Conservation (phyloP, 1,140 invertebrate species). For the Oscheius sp. region DNA sequence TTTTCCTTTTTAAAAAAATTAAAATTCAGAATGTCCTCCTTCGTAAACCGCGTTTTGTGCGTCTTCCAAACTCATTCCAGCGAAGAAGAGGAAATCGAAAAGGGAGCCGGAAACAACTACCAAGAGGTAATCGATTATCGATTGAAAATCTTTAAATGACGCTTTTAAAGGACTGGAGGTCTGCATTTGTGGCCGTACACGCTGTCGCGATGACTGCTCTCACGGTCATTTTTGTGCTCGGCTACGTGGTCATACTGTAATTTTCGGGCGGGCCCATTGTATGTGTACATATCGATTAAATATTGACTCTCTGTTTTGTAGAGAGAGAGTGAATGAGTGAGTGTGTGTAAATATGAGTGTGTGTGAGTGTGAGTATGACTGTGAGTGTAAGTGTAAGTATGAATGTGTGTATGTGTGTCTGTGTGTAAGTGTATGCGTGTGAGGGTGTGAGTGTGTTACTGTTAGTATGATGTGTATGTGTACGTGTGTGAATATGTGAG, state of each 20-base stretch:
- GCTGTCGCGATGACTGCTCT: conserved; percentile 15
- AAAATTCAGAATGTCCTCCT: conserved; percentile 13
- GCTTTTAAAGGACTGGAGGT: conserved; percentile 6
- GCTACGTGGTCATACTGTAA: conserved; percentile 24
- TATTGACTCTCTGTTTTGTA: too few relatives aligned
- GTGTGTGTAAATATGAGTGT: too few relatives aligned
- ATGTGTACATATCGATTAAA: conserved; percentile 10
- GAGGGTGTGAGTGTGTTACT: too few relatives aligned
- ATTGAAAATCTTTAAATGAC: background rate
- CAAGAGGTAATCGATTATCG: background rate
- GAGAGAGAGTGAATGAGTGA: too few relatives aligned
- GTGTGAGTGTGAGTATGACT: too few relatives aligned
- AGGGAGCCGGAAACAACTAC: conserved; percentile 32
- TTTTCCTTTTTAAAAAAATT: background rate
- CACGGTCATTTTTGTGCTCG: conserved; percentile 15
- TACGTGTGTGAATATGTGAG: too few relatives aligned
- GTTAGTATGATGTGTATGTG: too few relatives aligned
- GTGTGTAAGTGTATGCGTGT: too few relatives aligned
- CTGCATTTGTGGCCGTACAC: conserved; percentile 18
- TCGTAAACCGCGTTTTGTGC: conserved; percentile 51
- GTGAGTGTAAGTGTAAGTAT: too few relatives aligned
- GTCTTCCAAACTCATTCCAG: conserved; percentile 46
- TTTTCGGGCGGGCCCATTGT: background rate
- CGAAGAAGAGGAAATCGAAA: conserved; percentile 49
- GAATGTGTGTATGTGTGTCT: too few relatives aligned